Conservation (phyloP, 1,140 invertebrate genomes). For the Hyphantria cunea region DNA sequence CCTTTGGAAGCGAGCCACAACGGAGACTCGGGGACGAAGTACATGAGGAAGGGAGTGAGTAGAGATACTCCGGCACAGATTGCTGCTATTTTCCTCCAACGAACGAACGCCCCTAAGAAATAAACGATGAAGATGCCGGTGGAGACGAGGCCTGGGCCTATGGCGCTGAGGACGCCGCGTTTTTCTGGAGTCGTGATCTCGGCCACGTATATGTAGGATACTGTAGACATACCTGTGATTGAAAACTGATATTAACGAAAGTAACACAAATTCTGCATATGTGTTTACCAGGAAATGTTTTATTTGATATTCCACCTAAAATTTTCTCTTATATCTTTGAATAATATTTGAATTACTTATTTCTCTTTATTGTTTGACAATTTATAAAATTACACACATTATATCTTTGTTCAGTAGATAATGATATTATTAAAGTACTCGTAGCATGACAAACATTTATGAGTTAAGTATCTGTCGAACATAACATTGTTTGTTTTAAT, state of each 20-base stretch:
- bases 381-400: too few species aligned
- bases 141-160: slow-evolving; percentile 85
- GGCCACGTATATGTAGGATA: slow-evolving; percentile 84
- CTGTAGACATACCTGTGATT: slow-evolving; percentile 83
- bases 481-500: too few species aligned
- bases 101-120: slow-evolving; percentile 83
- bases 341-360: too few species aligned
- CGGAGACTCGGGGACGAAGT: slow-evolving; percentile 87
- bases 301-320: too few species aligned
- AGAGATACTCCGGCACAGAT: slow-evolving; percentile 84
- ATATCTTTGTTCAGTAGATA: too few species aligned
- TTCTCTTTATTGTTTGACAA: too few species aligned
- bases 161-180: slow-evolving; percentile 81
- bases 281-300: too few species aligned
- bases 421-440: too few species aligned
- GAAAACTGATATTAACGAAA: slow-evolving; percentile 14
- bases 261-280: too few species aligned
- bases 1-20: slow-evolving; percentile 83
- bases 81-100: slow-evolving; percentile 84
- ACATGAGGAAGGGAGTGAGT: slow-evolving; percentile 82
- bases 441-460: too few species aligned
- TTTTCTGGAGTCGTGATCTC: slow-evolving; percentile 83
- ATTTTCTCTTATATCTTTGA: too few species aligned
- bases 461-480: too few species aligned
- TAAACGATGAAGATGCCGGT: slow-evolving; percentile 86